Base-by-base conservation (phyloP, 2,888 invertebrate genomes). In the Pseudococcus viburni region DNA sequence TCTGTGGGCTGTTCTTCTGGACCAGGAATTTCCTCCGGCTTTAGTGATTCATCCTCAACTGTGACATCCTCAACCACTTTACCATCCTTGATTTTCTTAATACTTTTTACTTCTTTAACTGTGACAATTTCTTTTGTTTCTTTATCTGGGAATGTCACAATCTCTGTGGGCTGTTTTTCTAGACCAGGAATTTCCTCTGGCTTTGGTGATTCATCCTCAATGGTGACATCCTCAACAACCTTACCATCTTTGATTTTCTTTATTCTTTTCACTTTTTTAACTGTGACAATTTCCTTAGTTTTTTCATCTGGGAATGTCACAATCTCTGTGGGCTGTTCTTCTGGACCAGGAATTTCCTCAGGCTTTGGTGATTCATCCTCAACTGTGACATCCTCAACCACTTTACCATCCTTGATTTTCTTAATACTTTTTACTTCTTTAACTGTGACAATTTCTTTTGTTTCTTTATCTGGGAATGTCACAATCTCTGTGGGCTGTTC, bases 251-350 rank as follows among this genome's bases (percentile, higher is more conserved):
- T 64, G 7, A 64, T 64, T 64, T 64, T 64, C 7, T 19, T 19
- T 4, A 64, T 19, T 9, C 64, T 7, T 64, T 64, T 64, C 6
- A 22, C 22, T 64, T 3, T 64, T 22, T 64, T 64, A 0, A 22
- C 22, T 6, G 64, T 64, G 6, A 22, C 22, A 22, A 64, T 22
- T 64, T 64, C 64, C 19, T 64, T 6, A 1, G 64, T 64, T 22
- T 22, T 22, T 9, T 77, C 77, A 39, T 77, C 77, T 15, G 77
- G 15, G 89, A 88, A 19, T 80, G 64, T 64, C 88, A 89, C 64
- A 89, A 77, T 4, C 17, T 77, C 77, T 15, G 22, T 9, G 1
- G 26, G 77, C 11, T 15, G 17, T 17, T 51, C 39, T 77, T 46
- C 46, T 46, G 46, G 46, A 6, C 46, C 46, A 46, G 46, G 46